Evolutionary conservation across 2,113 vertebrate genomes (phyloP).

Genomic region (Sterrhoptilus dennistouni): DNA sequence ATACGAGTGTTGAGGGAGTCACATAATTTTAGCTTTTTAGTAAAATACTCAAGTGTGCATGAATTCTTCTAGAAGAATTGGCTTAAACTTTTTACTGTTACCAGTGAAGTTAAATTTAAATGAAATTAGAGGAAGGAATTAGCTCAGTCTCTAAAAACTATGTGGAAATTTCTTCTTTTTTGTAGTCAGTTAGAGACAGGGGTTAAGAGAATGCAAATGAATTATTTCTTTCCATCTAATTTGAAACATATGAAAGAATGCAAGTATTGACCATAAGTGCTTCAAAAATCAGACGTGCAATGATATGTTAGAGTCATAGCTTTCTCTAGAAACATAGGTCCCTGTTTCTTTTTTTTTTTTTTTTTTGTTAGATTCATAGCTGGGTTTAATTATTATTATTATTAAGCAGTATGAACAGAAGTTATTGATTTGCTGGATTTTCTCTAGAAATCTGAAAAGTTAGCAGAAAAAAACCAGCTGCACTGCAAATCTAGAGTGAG

Average conservation of each 20-base stretch:
- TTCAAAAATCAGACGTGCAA: background rate
- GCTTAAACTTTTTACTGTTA: background rate
- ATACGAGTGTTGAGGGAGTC: background rate
- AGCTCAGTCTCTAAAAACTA: background rate
- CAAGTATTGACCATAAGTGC: background rate
- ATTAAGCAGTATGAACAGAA: background rate
- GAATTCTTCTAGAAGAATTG: background rate
- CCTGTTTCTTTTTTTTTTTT: background rate
- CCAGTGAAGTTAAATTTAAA: background rate
- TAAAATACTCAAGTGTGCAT: background rate
- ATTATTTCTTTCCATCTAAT: background rate
- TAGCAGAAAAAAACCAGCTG: background rate
- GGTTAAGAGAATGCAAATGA: background rate
- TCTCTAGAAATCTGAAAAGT: background rate
- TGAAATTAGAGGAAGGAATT: background rate
- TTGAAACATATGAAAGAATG: background rate
- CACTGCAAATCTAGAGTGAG: background rate
- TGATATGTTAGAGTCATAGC: background rate
- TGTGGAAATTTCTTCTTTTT: background rate
- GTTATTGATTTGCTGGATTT: background rate
- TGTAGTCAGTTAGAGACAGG: background rate
- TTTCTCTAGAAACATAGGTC: background rate
- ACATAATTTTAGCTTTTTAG: background rate
- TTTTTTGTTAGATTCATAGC: background rate
- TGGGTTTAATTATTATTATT: background rate